Evolutionary conservation across 2,113 vertebrate genomes (phyloP), one percentile per base, ranked within the genome.

Genomic region (Daphoenositta chrysoptera): DNA sequence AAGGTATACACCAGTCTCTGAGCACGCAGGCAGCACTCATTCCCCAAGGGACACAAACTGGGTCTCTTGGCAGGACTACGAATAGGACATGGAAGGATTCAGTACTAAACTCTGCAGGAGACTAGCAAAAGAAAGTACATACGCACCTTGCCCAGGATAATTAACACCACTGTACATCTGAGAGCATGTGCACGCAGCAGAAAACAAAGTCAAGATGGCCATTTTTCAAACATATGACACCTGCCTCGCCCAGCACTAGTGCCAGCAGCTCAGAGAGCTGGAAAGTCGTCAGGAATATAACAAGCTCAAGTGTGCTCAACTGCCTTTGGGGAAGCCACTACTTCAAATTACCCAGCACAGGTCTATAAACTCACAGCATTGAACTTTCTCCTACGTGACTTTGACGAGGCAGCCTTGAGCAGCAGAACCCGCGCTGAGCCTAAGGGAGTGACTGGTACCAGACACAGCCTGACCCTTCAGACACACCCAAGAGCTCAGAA

Each of bases 351-450:
- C 71, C 39, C 31, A 61, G 31, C 51, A 19, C 16, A 30, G 37
- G 20, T 30, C 51, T 60, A 21, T 19, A 64, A 64, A 80, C 23
- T 24, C 27, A 20, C 56, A 90, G 56, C 64, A 56, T 28, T 28
- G 87, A 79, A 75, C 47, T 65, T 35, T n/a, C 30, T 45, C 0
- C 0, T 2, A 33, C 3, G 1, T 0, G 0, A 13, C 13, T 78
- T 47, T 47, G 66, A 56, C 0, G 0, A 60, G 45, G 50, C 56
- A 66, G 54, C 23, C 56, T 47, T 19, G 58, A 79, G 78, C 13
- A 73, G 69, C 5, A 45, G 11, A 37, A 7, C 47, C 50, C 15
- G 50, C 2, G 73, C 15, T 10, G 47, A 90, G 54, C 17, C 35
- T n/a, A 40, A 50, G 68, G 26, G 31, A 90, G 44, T 0, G 0